Evolutionary conservation across 2,888 invertebrate species (phyloP).

Genomic region (Patella pellucida): DNA sequence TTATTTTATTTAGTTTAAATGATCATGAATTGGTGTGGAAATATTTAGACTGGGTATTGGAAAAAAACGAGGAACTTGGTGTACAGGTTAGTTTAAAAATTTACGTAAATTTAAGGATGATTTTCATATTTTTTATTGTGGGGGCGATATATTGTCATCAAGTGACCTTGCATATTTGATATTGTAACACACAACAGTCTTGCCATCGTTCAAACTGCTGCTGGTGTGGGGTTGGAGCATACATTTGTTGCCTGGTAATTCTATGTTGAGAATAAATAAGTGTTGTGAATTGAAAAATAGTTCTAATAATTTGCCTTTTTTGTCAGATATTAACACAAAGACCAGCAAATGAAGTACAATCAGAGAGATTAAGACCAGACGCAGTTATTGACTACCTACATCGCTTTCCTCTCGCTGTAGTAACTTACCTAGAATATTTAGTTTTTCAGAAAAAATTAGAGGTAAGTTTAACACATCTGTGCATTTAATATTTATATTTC

Average conservation of each 20-base stretch:
- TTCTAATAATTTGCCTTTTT: slow-evolving; percentile 16
- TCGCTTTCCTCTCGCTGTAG: slow-evolving; percentile 69
- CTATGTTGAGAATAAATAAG: not conserved
- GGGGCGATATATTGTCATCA: no score
- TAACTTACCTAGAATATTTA: slow-evolving; percentile 71
- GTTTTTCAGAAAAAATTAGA: slow-evolving; percentile 69
- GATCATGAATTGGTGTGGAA: slow-evolving; percentile 72
- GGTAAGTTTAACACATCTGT: slow-evolving; percentile 54
- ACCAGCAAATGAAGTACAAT: slow-evolving; percentile 58
- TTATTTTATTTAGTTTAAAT: slow-evolving; percentile 58
- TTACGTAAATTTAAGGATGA: not conserved
- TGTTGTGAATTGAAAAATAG: not conserved
- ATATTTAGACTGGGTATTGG: slow-evolving; percentile 71
- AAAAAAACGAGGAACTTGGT: slow-evolving; percentile 69
- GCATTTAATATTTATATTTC: not conserved
- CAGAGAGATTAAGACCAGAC: slow-evolving; percentile 67
- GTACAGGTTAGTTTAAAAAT: slow-evolving; percentile 61
- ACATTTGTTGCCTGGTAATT: not conserved
- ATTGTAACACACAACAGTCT: no score
- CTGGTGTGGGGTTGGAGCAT: not conserved
- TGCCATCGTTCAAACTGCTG: no score
- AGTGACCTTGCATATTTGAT: no score
- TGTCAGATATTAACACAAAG: slow-evolving; percentile 70
- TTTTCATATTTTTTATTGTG: no score
- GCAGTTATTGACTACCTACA: slow-evolving; percentile 71